Evolutionary conservation across 2,113 vertebrate genomes (phyloP).

Genomic region (Eonycteris spelaea): DNA sequence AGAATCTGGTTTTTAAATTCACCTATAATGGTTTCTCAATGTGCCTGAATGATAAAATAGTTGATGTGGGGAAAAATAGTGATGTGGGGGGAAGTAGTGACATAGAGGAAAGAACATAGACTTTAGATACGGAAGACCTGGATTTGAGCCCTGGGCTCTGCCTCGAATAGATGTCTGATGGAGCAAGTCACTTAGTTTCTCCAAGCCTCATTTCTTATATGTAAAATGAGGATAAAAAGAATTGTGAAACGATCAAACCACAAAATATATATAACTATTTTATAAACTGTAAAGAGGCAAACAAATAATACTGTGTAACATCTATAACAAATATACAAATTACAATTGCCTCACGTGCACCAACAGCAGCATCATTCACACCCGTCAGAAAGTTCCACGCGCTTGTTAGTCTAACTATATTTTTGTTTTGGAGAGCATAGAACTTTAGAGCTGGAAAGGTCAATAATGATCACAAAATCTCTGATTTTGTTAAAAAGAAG

Average conservation of each 20-base stretch:
- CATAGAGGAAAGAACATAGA: not conserved
- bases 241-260: not conserved
- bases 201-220: not conserved
- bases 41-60: not conserved
- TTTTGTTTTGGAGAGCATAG: slow-evolving; percentile 58
- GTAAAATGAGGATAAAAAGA: not conserved
- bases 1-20: not conserved
- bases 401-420: slow-evolving; percentile 30
- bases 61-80: not conserved
- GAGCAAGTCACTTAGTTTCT: not conserved
- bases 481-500: not conserved
- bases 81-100: not conserved
- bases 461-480: not conserved
- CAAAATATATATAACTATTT: not conserved
- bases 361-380: not conserved
- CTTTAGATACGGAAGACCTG: not conserved
- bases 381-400: slow-evolving; percentile 30
- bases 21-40: not conserved
- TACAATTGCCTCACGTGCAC: not conserved
- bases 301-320: not conserved
- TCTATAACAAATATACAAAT: not conserved
- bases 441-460: not conserved
- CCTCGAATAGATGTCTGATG: too few relatives aligned
- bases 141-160: not conserved
- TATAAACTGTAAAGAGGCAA: not conserved